phyloP scores from a whole-genome alignment of 2,888 invertebrate species.

The Caenorhabditis uteleia region DNA sequence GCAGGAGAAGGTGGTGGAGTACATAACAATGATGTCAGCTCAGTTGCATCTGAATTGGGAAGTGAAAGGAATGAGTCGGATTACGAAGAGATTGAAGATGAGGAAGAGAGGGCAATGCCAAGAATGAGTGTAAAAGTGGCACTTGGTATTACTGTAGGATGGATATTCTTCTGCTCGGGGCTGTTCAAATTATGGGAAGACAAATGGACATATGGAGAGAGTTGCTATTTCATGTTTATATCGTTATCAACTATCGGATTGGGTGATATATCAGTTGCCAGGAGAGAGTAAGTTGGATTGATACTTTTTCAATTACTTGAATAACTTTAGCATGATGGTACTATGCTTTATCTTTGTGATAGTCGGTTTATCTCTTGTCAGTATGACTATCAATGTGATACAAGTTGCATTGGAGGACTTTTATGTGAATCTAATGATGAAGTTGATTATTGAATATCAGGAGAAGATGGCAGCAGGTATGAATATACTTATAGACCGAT shows the following conservation, averaged over 20 bases:
- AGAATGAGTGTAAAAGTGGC: slow-evolving; percentile 62
- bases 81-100: slow-evolving; percentile 40
- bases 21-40: slow-evolving; percentile 29
- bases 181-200: slow-evolving; percentile 90
- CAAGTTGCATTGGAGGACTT: slow-evolving; percentile 67
- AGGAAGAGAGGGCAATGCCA: slow-evolving; percentile 39
- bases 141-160: slow-evolving; percentile 83
- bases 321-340: slow-evolving; percentile 64
- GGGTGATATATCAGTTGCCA: slow-evolving; percentile 63
- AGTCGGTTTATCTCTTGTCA: slow-evolving; percentile 72
- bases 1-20: slow-evolving; percentile 6
- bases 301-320: not conserved
- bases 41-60: slow-evolving; percentile 48
- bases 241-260: slow-evolving; percentile 70
- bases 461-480: slow-evolving; percentile 63
- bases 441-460: slow-evolving; percentile 67
- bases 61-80: slow-evolving; percentile 37
- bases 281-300: slow-evolving; percentile 58
- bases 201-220: slow-evolving; percentile 73
- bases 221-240: slow-evolving; percentile 73
- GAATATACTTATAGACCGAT: not conserved
- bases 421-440: slow-evolving; percentile 66
- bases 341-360: slow-evolving; percentile 70
- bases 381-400: slow-evolving; percentile 73
- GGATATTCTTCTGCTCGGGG: slow-evolving; percentile 86